A percentile compares a stretch with the other conserved stretches of the same genome.
These are phyloP conservation scores for Erythrolamprus reginae DNA, from an alignment of 2,113 vertebrate genomes.

Conservation along the genomic window DNA sequence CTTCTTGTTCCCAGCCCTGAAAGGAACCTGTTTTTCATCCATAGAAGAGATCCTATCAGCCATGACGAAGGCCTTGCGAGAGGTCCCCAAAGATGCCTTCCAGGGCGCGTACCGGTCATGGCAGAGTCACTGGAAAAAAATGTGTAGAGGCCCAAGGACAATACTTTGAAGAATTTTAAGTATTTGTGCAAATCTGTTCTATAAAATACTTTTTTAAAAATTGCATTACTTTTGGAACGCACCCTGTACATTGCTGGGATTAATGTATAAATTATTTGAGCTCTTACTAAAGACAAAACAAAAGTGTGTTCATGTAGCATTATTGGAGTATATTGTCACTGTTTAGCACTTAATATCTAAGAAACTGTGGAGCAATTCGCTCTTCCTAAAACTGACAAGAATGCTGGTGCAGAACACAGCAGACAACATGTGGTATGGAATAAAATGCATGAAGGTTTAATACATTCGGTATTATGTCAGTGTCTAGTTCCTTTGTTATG, in stretches of 20 bases:
- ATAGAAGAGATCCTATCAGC: too few species aligned
- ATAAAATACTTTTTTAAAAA: too few species aligned
- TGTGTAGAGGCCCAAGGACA: too few species aligned
- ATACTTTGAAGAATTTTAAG: too few species aligned
- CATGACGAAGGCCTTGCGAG: too few species aligned
- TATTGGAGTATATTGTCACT: neutral
- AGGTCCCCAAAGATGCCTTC: too few species aligned
- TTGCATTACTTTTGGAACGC: too few species aligned
- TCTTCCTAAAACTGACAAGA: constrained; percentile 19
- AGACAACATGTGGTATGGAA: constrained; percentile 9
- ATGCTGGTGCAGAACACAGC: constrained; percentile 2
- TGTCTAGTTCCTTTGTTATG: constrained; percentile 8
- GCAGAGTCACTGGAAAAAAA: too few species aligned
- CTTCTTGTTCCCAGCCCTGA: too few species aligned
- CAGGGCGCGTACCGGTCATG: too few species aligned
- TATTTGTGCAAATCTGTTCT: too few species aligned
- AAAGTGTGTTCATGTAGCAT: neutral
- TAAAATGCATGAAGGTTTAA: neutral
- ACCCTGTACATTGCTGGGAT: neutral
- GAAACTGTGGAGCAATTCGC: neutral
- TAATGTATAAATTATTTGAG: neutral
- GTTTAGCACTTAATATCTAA: neutral
- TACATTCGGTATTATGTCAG: neutral
- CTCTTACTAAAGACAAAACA: neutral
- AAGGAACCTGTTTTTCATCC: too few species aligned